These are phyloP conservation scores for Saguinus imperator DNA, from an alignment of 2,113 vertebrate species.

Conservation along the genomic window DNA sequence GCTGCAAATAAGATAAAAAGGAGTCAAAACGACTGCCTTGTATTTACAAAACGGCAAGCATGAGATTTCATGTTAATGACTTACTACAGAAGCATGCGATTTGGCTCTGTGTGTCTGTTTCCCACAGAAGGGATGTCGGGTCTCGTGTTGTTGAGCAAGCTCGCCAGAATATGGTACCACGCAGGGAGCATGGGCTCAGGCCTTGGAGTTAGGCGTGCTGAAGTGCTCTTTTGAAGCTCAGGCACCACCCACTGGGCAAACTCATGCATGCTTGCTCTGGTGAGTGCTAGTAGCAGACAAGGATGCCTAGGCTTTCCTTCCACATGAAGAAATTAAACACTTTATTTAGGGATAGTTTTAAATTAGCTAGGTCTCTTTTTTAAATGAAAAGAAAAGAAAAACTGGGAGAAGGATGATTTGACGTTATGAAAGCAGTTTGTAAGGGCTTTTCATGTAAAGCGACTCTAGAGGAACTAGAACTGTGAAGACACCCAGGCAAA, in stretches of 20 bases:
- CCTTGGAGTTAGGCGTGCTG: accelerated
- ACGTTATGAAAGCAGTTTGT: neutral
- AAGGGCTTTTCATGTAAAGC: neutral
- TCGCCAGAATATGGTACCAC: neutral
- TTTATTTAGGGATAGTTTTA: neutral
- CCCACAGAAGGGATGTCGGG: neutral
- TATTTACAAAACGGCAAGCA: neutral
- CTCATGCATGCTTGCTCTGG: neutral
- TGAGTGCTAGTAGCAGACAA: accelerated
- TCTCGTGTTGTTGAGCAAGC: no score
- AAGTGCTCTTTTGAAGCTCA: accelerated
- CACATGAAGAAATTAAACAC: neutral
- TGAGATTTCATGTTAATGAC: neutral
- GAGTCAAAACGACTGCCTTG: neutral
- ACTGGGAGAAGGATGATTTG: neutral
- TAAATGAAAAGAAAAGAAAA: neutral
- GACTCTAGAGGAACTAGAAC: neutral
- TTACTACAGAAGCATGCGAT: neutral
- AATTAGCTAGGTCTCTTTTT: neutral
- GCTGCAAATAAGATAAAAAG: constrained; percentile 11
- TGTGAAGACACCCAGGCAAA: neutral
- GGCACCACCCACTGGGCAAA: neutral
- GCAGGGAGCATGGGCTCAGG: accelerated
- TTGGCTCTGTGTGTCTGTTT: neutral
- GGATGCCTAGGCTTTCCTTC: neutral